A percentile compares a stretch with the other conserved stretches of the same genome.
phyloP scores from a whole-genome alignment of 2,888 invertebrate genomes.

The Perdita meconis region DNA sequence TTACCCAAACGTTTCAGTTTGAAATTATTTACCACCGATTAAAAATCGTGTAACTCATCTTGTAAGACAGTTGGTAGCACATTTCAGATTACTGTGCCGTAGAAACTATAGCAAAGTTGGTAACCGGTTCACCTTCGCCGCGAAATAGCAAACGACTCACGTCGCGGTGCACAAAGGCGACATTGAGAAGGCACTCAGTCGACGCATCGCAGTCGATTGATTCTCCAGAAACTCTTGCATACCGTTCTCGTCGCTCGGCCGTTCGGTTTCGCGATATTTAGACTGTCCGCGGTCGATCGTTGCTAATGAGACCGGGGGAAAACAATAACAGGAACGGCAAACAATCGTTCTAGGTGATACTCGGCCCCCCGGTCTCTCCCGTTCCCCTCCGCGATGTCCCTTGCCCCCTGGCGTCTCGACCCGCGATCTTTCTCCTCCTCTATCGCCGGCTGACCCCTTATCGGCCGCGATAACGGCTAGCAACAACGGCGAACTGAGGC shows the following conservation, averaged over 20 bases:
- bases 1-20: no score
- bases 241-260: background rate
- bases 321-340: constrained; percentile 30
- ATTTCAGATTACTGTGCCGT: no score
- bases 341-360: constrained; percentile 15
- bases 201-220: constrained; percentile 1
- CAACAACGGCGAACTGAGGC: constrained; percentile 53
- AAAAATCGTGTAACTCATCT: no score
- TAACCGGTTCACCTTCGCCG: no score
- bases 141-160: constrained; percentile 51
- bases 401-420: background rate
- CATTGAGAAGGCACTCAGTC: constrained; percentile 10
- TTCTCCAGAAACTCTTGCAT: background rate
- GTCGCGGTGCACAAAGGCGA: constrained; percentile 39
- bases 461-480: constrained; percentile 65
- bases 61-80: no score
- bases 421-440: constrained; percentile 26
- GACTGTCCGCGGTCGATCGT: constrained; percentile 4
- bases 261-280: constrained; percentile 25
- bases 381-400: background rate
- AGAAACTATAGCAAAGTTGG: no score
- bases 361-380: background rate
- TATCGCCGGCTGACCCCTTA: constrained; percentile 51
- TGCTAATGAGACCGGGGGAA: constrained; percentile 19
- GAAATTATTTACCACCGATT: no score